Evolutionary conservation across 2,113 vertebrate species (phyloP).

Genomic region (Alethe castanea): DNA sequence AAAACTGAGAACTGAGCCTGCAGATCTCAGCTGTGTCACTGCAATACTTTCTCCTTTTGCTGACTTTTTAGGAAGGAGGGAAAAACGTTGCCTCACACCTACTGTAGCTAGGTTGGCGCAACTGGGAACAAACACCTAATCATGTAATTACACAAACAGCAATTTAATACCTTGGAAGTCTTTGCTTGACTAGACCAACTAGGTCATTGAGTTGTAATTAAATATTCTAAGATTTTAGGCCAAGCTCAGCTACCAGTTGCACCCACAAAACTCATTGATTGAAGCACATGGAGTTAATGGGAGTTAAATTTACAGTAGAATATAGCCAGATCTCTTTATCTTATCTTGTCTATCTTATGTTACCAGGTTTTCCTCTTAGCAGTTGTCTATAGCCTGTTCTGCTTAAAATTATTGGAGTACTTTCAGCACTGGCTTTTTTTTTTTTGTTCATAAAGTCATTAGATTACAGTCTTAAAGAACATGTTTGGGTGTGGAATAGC

Average conservation of each 20-base stretch:
- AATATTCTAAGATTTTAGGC: not conserved
- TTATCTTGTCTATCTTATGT: not conserved
- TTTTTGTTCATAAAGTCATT: not conserved
- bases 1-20: not conserved
- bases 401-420: not conserved
- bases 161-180: conserved; percentile 9
- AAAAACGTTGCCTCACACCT: not conserved
- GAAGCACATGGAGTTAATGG: not conserved
- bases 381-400: not conserved
- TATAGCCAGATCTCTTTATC: not conserved
- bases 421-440: not conserved
- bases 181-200: not conserved
- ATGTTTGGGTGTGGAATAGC: not conserved
- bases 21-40: not conserved
- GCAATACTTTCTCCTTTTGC: not conserved
- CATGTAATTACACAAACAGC: not conserved
- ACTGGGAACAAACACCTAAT: not conserved
- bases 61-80: not conserved
- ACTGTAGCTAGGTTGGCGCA: not conserved
- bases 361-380: not conserved
- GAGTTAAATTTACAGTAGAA: not conserved
- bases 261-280: not conserved
- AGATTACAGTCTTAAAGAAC: not conserved
- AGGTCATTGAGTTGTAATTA: not conserved
- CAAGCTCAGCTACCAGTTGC: not conserved